Evolutionary conservation across 1,140 invertebrate species (phyloP).

Genomic region (Drosophila arawakana): DNA sequence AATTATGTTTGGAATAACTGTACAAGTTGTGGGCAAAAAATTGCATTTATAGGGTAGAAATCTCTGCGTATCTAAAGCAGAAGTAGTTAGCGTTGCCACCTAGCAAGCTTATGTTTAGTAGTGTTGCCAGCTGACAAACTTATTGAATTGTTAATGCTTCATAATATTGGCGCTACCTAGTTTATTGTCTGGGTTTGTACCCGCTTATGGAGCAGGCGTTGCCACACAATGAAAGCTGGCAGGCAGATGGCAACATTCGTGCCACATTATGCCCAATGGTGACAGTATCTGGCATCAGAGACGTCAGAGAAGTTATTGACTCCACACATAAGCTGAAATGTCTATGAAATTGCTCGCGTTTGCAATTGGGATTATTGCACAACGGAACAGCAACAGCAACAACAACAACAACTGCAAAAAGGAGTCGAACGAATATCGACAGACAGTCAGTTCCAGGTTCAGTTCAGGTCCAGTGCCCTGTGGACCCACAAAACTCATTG

Average conservation of each 20-base stretch:
- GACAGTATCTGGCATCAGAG: constrained; percentile 12
- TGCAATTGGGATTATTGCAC: constrained; percentile 35
- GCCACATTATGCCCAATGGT: constrained; percentile 2
- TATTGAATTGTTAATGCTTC: too few relatives aligned
- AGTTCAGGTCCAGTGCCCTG: constrained; percentile 76
- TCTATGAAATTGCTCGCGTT: constrained; percentile 44
- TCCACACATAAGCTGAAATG: constrained; percentile 21
- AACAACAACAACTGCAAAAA: constrained; percentile 1
- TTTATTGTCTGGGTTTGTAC: background rate
- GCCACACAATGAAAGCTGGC: background rate
- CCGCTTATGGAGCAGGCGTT: constrained; percentile 1
- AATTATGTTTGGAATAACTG: constrained; percentile 11
- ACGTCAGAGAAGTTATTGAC: constrained; percentile 17
- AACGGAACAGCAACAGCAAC: constrained; percentile 8
- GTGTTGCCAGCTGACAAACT: background rate
- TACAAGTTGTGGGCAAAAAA: background rate
- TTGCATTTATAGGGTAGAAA: background rate
- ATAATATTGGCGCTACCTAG: too few relatives aligned
- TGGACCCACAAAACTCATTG: constrained; percentile 66
- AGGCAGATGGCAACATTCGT: constrained; percentile 11
- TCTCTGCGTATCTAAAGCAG: background rate
- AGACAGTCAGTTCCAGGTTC: constrained; percentile 66
- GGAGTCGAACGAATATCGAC: constrained; percentile 28
- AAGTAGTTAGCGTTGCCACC: background rate
- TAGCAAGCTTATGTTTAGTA: background rate